phyloP scores from a whole-genome alignment of 1,140 invertebrate genomes.

The Listronotus bonariensis region DNA sequence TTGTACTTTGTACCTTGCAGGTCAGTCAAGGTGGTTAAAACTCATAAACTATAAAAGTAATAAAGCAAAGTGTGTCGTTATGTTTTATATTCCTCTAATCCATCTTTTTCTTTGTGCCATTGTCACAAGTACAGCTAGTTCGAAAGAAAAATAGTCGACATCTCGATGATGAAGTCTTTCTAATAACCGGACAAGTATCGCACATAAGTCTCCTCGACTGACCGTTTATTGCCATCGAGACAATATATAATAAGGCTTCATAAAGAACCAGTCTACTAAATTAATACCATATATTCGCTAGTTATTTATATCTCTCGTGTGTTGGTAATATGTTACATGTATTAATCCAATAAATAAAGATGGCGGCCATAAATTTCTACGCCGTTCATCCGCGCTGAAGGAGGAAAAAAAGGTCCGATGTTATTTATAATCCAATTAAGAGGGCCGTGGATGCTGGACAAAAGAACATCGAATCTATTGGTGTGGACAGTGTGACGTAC shows the following conservation, averaged over 20 bases:
- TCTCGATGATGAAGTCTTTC: slow-evolving; percentile 19
- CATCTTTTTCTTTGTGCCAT: no score
- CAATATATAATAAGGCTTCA: slow-evolving; percentile 52
- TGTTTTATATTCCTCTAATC: no score
- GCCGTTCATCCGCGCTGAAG: slow-evolving; percentile 40
- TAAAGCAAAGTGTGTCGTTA: no score
- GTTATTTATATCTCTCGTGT: slow-evolving; percentile 57
- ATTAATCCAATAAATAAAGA: slow-evolving; percentile 59
- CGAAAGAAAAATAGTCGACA: neutral
- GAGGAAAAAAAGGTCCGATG: slow-evolving; percentile 41
- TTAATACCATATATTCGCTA: slow-evolving; percentile 56
- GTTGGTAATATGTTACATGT: slow-evolving; percentile 58
- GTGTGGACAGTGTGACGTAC: no score
- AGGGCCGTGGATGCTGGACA: slow-evolving; percentile 27
- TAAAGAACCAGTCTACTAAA: slow-evolving; percentile 54
- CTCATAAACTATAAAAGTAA: no score
- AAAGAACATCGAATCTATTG: slow-evolving; percentile 22
- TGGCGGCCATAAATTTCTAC: slow-evolving; percentile 55
- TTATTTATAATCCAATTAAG: slow-evolving; percentile 57
- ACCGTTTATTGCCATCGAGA: slow-evolving; percentile 22
- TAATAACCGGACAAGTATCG: slow-evolving; percentile 36
- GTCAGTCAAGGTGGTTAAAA: no score
- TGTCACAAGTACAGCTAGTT: no score
- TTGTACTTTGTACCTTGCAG: no score
- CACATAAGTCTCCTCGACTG: slow-evolving; percentile 28